Evolutionary conservation across 2,888 invertebrate species (phyloP).

Genomic region (Steinernema hermaphroditum): DNA sequence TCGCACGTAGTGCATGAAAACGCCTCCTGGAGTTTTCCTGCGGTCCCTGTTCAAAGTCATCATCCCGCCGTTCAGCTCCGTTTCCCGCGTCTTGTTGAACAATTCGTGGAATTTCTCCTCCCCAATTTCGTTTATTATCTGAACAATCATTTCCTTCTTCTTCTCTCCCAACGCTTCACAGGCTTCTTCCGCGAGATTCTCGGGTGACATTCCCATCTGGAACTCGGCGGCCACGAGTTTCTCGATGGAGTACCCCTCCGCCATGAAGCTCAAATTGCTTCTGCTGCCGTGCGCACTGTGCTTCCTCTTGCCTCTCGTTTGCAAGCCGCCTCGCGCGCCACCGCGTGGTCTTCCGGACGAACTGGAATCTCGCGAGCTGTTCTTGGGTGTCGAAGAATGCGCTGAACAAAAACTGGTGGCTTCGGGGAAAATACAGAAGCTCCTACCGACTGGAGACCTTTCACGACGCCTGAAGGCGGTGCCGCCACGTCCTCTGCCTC

Average conservation of each 20-base stretch:
- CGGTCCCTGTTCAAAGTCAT: conserved; percentile 45
- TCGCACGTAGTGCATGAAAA: conserved; percentile 50
- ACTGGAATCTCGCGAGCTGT: too few species aligned
- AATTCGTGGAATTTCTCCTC: conserved; percentile 44
- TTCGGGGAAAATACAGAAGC: too few species aligned
- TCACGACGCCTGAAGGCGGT: background rate
- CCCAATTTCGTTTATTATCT: conserved; percentile 52
- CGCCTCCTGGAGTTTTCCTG: conserved; percentile 63
- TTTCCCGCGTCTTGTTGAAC: conserved; percentile 54
- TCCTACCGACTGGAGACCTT: too few species aligned
- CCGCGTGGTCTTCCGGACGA: too few species aligned
- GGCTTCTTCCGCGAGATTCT: background rate
- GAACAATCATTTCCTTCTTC: conserved; percentile 48
- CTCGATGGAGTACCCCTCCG: background rate
- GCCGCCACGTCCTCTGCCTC: background rate
- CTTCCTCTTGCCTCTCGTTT: background rate
- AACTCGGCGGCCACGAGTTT: background rate
- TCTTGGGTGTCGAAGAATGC: too few species aligned
- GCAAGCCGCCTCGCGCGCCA: too few species aligned
- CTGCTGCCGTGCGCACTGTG: background rate
- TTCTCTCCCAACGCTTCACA: conserved; percentile 44
- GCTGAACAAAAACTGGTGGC: too few species aligned
- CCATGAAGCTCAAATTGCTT: background rate
- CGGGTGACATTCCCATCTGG: background rate
- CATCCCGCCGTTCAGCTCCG: conserved; percentile 60